A percentile compares a stretch with the other conserved stretches of the same genome.
Conservation (phyloP, 1,140 invertebrate genomes). For the Drosophila kurseongensis region DNA sequence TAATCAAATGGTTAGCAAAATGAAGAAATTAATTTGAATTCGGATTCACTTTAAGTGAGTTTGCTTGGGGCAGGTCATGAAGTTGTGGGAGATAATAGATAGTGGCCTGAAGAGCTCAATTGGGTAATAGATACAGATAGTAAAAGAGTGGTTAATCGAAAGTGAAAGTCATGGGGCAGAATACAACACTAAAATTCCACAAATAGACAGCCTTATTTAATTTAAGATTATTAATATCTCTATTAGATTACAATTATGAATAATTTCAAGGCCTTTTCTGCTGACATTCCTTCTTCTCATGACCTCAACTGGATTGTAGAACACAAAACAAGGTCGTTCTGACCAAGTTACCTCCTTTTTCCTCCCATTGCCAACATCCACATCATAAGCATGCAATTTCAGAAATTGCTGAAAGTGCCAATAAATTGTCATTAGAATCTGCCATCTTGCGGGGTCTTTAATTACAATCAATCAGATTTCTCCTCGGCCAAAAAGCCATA, state of each 20-base stretch:
- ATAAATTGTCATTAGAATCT: slow-evolving; percentile 56
- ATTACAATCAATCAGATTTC: slow-evolving; percentile 70
- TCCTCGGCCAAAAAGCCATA: slow-evolving; percentile 40
- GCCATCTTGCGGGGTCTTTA: slow-evolving; percentile 24
- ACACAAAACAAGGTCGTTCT: slow-evolving; percentile 7
- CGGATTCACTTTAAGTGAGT: slow-evolving; percentile 1
- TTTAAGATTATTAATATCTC: too few relatives aligned
- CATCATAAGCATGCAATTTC: slow-evolving; percentile 20
- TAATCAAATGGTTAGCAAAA: slow-evolving; percentile 17
- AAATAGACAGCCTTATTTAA: too few relatives aligned
- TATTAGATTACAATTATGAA: not conserved
- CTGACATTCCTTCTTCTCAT: not conserved
- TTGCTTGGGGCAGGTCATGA: slow-evolving; percentile 41
- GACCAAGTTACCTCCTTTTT: slow-evolving; percentile 16
- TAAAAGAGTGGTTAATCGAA: not conserved
- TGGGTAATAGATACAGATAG: slow-evolving; percentile 8
- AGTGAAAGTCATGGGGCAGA: slow-evolving; percentile 27
- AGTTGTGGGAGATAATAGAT: slow-evolving; percentile 13
- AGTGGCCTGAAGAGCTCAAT: slow-evolving; percentile 3
- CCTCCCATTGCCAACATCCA: slow-evolving; percentile 1
- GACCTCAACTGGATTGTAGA: not conserved
- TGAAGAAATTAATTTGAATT: slow-evolving; percentile 23
- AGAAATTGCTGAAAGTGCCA: slow-evolving; percentile 49
- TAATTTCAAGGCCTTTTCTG: not conserved
- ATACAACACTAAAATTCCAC: too few relatives aligned